Percentiles rank a stretch among this genome's conserved stretches.
These are phyloP conservation scores for Cryptus armator DNA, from an alignment of 2,888 invertebrate species.

Conservation along the genomic window DNA sequence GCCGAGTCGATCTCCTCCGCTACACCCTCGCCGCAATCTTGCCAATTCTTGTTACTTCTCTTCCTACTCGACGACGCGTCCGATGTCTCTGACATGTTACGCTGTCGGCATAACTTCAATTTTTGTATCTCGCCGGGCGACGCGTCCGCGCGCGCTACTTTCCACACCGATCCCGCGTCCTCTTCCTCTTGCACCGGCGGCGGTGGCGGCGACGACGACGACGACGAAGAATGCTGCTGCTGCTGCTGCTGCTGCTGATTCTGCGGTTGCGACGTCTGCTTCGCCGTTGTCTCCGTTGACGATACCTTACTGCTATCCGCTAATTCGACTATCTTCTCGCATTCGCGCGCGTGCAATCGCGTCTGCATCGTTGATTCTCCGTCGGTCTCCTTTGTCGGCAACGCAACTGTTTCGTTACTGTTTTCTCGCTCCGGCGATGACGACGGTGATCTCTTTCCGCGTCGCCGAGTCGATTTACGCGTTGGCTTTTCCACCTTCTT, in stretches of 20 bases:
- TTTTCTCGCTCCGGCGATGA: conserved; percentile 86
- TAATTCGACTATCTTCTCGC: conserved; percentile 67
- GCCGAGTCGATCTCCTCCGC: conserved; percentile 84
- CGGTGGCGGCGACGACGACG: conserved; percentile 7
- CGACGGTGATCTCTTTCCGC: conserved; percentile 87
- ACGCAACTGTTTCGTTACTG: conserved; percentile 75
- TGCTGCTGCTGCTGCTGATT: conserved; percentile 18
- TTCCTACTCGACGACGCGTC: conserved; percentile 81
- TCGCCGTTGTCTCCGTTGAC: conserved; percentile 66
- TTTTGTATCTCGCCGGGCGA: conserved; percentile 88
- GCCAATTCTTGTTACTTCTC: conserved; percentile 81
- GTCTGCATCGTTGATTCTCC: conserved; percentile 69
- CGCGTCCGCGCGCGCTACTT: conserved; percentile 85
- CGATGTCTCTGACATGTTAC: conserved; percentile 83
- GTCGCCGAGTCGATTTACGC: conserved; percentile 86
- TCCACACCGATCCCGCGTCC: conserved; percentile 84
- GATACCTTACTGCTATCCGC: conserved; percentile 70
- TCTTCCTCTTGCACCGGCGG: conserved; percentile 74
- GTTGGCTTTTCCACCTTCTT: conserved; percentile 87
- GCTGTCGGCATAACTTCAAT: conserved; percentile 88
- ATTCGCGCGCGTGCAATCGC: conserved; percentile 63
- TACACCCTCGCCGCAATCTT: conserved; percentile 80
- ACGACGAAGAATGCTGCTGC: conserved; percentile 27
- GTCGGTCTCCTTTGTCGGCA: conserved; percentile 70
- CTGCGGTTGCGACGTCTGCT: conserved; percentile 26